Conservation (phyloP, 2,888 invertebrate genomes). For the Scaeva pyrastri region DNA sequence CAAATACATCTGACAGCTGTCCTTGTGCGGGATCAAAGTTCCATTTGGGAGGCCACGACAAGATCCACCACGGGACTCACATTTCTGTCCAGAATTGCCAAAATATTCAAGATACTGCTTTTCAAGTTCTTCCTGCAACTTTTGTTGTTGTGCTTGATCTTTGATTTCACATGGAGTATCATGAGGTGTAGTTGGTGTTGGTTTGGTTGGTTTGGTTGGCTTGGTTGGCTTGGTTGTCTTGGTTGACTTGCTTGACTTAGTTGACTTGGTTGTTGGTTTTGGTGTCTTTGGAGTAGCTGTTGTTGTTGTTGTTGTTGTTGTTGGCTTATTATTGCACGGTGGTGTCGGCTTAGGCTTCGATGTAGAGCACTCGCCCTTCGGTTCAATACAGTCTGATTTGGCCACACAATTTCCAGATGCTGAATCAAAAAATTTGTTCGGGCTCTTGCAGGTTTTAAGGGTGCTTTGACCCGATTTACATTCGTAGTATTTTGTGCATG, state of each 20-base stretch:
- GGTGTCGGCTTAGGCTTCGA: constrained; percentile 12
- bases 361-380: background rate
- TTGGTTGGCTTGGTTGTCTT: background rate
- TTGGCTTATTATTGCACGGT: constrained; percentile 15
- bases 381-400: constrained; percentile 79
- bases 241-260: background rate
- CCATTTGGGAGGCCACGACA: constrained; percentile 57
- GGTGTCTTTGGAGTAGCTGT: constrained; percentile 3
- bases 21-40: constrained; percentile 43
- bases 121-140: constrained; percentile 24
- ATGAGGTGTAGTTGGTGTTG: constrained; percentile 72
- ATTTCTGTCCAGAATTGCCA: constrained; percentile 50
- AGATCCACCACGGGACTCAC: constrained; percentile 64
- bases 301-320: constrained; percentile 75
- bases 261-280: constrained; percentile 9
- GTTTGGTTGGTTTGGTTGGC: constrained; percentile 5
- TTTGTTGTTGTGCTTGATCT: background rate
- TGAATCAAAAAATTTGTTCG: constrained; percentile 78
- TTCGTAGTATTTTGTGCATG: constrained; percentile 80
- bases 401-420: constrained; percentile 78
- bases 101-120: background rate
- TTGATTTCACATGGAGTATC: constrained; percentile 1
- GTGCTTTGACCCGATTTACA: constrained; percentile 78
- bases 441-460: constrained; percentile 76
- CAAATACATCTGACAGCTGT: constrained; percentile 56